Conservation (phyloP, 1,140 invertebrate genomes). For the Drosophila repleta region DNA sequence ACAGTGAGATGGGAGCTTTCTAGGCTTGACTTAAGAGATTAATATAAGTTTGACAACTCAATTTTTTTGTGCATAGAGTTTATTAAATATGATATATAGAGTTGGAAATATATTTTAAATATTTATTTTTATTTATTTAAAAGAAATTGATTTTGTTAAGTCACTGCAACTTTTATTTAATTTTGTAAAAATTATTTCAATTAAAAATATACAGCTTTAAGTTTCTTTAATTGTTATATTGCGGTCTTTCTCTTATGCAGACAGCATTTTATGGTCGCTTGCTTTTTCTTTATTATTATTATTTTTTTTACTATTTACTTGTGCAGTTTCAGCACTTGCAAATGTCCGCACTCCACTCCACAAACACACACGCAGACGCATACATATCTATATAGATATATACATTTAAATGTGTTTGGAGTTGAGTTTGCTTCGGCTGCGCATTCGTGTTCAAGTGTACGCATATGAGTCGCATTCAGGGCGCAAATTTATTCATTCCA, state of each 20-base stretch:
- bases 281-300: not conserved
- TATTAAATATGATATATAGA: no score
- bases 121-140: no score
- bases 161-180: no score
- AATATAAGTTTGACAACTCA: no score
- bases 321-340: slow-evolving; percentile 11
- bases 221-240: slow-evolving; percentile 19
- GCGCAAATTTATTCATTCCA: slow-evolving; percentile 68
- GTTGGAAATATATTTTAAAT: no score
- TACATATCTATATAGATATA: not conserved
- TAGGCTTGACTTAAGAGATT: no score
- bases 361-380: slow-evolving; percentile 2
- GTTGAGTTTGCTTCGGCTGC: slow-evolving; percentile 5
- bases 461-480: slow-evolving; percentile 44
- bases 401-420: not conserved
- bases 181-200: no score
- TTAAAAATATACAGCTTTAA: slow-evolving; percentile 7
- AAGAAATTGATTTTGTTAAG: no score
- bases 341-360: no score
- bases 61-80: no score
- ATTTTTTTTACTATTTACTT: slow-evolving; percentile 36
- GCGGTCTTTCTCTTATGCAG: not conserved
- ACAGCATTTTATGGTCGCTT: not conserved
- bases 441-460: slow-evolving; percentile 49
- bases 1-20: no score